Base-by-base conservation (phyloP, 2,797 vertebrate species). In the Tokudaia tokunoshimensis region DNA sequence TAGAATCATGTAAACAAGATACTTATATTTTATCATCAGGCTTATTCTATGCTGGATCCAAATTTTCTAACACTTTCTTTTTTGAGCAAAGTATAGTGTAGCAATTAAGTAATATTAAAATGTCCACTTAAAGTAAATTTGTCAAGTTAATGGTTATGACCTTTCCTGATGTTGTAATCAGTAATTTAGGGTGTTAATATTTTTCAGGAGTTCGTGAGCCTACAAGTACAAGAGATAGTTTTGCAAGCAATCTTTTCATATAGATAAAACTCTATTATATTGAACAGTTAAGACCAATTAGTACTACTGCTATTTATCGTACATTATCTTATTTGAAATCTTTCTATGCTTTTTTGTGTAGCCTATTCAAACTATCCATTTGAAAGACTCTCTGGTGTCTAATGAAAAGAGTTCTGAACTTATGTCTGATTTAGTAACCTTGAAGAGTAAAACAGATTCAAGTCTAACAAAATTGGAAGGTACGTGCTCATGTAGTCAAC, bases 371-470 rank as follows among this genome's bases (percentile, higher is more conserved):
- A 96, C 97, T 96, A 96, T 97, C 90, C 98, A 97, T 86, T 98
- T 98, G 79, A 98, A 98, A 70, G 94, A 96, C 17, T 90, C 90
- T 85, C 92, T 97, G 92, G 17, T 98, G 41, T 83, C 96, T 84
- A 52, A 98, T 97, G 98, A 99, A 98, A 97, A 98, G 98, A 99
- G 90, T 98, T 98, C 93, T 97, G 98, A 98, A 96, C 89, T 37
- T 5, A 75, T 97, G 94, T 97, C 98, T 8, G 98, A 98, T 97
- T 99, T 99, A 91, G 70, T 99, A 91, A 99, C 99, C 24, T 97
- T 99, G 59, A 99, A 99, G 95, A 98, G 98, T 94, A 98, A 98
- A 97, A 94, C 76, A 44, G 97, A 98, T 84, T 89, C 97, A 83
- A 99, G 91, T 97, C 50, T 91, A 2, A 92, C 19, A 0, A 98